These are phyloP conservation scores for Drosophila cognata DNA, from an alignment of 2,888 invertebrate genomes.

Conservation along the genomic window DNA sequence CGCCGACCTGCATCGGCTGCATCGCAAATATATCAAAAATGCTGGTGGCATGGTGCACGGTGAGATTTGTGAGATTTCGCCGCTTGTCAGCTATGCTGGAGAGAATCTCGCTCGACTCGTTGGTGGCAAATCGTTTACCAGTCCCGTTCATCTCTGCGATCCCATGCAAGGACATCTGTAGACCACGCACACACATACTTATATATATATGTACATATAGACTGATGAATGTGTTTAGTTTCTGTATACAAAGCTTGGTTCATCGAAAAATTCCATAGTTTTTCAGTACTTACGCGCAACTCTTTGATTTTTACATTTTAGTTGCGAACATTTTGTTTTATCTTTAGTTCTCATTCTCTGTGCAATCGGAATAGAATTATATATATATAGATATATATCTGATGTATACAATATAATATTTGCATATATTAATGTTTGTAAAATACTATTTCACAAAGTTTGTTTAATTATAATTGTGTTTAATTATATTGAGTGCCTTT, in stretches of 20 bases:
- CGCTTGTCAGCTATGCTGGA: slow-evolving; percentile 95
- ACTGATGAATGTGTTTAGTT: slow-evolving; percentile 56
- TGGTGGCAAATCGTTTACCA: slow-evolving; percentile 88
- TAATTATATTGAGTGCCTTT: background rate
- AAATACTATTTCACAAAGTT: slow-evolving; percentile 10
- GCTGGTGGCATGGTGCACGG: slow-evolving; percentile 92
- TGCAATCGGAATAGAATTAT: slow-evolving; percentile 69
- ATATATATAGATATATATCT: slow-evolving; percentile 30
- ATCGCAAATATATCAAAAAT: slow-evolving; percentile 91
- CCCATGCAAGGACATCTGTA: slow-evolving; percentile 81
- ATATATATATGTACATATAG: slow-evolving; percentile 45
- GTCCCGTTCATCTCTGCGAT: slow-evolving; percentile 87
- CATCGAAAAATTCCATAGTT: slow-evolving; percentile 45
- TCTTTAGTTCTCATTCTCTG: slow-evolving; percentile 42
- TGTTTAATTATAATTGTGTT: slow-evolving; percentile 1
- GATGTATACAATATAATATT: slow-evolving; percentile 26
- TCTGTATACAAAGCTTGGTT: slow-evolving; percentile 27
- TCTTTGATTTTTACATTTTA: slow-evolving; percentile 12
- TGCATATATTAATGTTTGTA: slow-evolving; percentile 44
- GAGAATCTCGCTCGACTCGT: slow-evolving; percentile 91
- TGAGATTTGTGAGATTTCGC: slow-evolving; percentile 94
- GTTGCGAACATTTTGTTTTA: slow-evolving; percentile 33
- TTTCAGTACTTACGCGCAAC: slow-evolving; percentile 52
- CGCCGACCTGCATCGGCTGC: slow-evolving; percentile 90
- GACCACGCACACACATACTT: slow-evolving; percentile 14